phyloP scores from a whole-genome alignment of 1,140 invertebrate genomes.

The Penaeus indicus region DNA sequence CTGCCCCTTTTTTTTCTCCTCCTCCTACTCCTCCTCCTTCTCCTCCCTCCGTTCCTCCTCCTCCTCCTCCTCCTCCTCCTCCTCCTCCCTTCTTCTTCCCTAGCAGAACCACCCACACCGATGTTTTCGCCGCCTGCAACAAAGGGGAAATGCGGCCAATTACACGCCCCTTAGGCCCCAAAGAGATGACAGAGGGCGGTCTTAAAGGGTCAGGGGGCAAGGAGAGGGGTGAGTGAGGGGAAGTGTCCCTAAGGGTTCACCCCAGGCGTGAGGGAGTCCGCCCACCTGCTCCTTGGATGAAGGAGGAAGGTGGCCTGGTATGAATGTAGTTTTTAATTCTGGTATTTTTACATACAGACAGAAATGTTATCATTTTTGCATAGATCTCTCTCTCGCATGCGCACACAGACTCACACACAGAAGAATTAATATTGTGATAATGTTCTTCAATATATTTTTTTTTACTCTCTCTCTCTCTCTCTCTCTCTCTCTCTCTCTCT shows the following conservation, averaged over 20 bases:
- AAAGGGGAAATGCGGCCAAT: constrained; percentile 28
- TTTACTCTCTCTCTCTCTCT: not conserved
- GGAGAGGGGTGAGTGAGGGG: not conserved
- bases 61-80: no score
- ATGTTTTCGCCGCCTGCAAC: constrained; percentile 3
- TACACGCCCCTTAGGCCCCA: constrained; percentile 11
- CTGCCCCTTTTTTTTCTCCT: no score
- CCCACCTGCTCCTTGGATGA: not conserved
- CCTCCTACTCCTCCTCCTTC: no score
- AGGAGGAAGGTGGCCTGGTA: not conserved
- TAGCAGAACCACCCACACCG: not conserved
- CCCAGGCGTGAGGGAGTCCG: not conserved
- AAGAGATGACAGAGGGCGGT: constrained; percentile 26
- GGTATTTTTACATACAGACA: no score
- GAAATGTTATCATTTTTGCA: not conserved
- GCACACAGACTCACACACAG: not conserved
- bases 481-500: not conserved
- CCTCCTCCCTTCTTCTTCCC: no score
- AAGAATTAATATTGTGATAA: not conserved
- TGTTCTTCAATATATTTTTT: not conserved
- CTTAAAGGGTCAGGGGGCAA: not conserved
- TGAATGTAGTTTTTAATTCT: no score
- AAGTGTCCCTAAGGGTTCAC: not conserved
- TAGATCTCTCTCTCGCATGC: not conserved
- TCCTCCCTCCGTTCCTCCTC: no score